Percentiles rank a stretch among this genome's conserved stretches.
Conservation (phyloP, 2,797 vertebrate genomes). For the Emydoidea blandingii region DNA sequence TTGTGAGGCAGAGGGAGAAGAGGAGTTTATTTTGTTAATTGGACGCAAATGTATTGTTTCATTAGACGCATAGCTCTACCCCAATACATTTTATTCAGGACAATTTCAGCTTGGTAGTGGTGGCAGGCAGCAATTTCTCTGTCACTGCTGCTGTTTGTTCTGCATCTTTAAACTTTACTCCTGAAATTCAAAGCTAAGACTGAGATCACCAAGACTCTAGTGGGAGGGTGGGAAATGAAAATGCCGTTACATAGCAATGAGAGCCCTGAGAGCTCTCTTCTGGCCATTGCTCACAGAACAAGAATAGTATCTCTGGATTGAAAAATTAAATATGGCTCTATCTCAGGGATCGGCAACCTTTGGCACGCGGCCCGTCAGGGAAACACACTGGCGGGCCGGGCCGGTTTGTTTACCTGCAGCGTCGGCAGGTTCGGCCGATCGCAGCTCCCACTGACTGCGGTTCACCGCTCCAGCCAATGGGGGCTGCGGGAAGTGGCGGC, state of each 20-base stretch:
- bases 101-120: background rate
- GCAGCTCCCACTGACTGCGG: too few species aligned
- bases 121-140: background rate
- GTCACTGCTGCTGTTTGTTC: background rate
- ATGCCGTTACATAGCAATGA: background rate
- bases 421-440: too few species aligned
- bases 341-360: too few species aligned
- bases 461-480: too few species aligned
- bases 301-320: fast-evolving
- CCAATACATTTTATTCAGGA: background rate
- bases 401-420: too few species aligned
- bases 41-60: background rate
- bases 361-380: too few species aligned
- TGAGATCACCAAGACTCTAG: background rate
- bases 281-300: background rate
- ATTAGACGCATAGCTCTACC: background rate
- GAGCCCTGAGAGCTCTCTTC: background rate
- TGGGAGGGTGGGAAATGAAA: background rate
- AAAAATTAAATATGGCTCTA: background rate
- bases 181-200: background rate
- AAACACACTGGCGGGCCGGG: too few species aligned
- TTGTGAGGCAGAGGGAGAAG: background rate
- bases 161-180: background rate
- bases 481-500: too few species aligned
- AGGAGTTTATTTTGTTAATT: background rate